Conservation (phyloP, 1,140 invertebrate genomes). For the Nebria ingens region DNA sequence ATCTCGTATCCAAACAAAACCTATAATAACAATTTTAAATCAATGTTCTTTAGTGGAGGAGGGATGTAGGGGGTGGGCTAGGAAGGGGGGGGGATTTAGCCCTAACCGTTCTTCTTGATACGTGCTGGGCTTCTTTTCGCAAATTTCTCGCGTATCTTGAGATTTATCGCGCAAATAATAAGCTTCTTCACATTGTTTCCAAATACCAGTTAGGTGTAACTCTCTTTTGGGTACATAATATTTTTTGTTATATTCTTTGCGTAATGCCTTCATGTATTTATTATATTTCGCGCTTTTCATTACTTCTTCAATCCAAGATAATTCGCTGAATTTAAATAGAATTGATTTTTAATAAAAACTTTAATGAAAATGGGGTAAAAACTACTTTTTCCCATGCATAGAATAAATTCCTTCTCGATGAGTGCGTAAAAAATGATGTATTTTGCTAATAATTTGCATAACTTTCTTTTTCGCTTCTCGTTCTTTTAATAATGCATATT, state of each 20-base stretch:
- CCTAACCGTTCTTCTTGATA: too few relatives aligned
- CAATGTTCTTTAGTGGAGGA: not conserved
- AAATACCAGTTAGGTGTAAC: not conserved
- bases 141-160: not conserved
- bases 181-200: not conserved
- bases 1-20: not conserved
- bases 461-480: not conserved
- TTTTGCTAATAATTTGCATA: conserved; percentile 2
- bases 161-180: conserved; percentile 1
- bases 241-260: not conserved
- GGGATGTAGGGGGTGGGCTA: too few relatives aligned
- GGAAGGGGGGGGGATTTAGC: too few relatives aligned
- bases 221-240: not conserved
- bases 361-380: not conserved
- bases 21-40: not conserved
- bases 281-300: not conserved
- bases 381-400: not conserved
- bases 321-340: not conserved
- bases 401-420: not conserved
- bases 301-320: not conserved
- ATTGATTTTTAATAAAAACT: not conserved
- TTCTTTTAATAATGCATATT: not conserved
- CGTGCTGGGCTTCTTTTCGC: not conserved
- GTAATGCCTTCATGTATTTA: not conserved
- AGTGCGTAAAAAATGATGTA: not conserved